Base-by-base conservation (phyloP, 1,140 invertebrate genomes). In the Chrysoperla carnea region DNA sequence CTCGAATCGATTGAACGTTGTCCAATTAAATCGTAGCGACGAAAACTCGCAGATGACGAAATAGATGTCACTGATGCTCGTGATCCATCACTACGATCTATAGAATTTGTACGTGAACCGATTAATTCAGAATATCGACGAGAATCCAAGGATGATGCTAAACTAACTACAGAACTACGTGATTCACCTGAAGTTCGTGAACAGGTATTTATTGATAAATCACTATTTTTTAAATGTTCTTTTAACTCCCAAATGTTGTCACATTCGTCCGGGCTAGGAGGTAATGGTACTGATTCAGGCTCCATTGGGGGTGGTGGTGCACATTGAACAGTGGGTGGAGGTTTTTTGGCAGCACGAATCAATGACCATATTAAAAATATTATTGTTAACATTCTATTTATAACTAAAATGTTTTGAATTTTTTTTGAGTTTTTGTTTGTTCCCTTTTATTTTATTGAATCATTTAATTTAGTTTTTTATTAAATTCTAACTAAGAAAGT, bases 281-380 rank as follows among this genome's bases (percentile, higher is more conserved):
- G 8, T 17, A 27, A 6, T 7, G 38, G 15, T 11, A 35, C 12
- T 35, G 8, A 11, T 35, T 11, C 31, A 11, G 38, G 38, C 6
- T 11, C 28, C 9, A 11, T 11, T 8, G 40, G n/a, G n/a, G 28
- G 40, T 31, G 9, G 12, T 1, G 29, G 27, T 39, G 42, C 36
- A 29, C 40, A 15, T 42, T 23, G 17, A 23, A 23, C 17, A 29
- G 36, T 39, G n/a, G 13, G 29, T 28, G 42, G 45, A 37, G 51
- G 41, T 40, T 52, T 55, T 47, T 47, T 54, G 38, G 58, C 43
- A 46, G 53, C 55, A 43, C 59, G 59, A 44, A 61, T 56, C 23
- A 64, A 48, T 43, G 61, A 59, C 62, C 62, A 64, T 55, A 64
- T 46, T 49, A 61, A 48, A 48, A 61, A 58, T 39, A 63, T 50